A percentile compares a stretch with the other conserved stretches of the same genome.
Evolutionary conservation across 2,797 vertebrate species (phyloP).

Genomic region (Typhlichthys subterraneus): DNA sequence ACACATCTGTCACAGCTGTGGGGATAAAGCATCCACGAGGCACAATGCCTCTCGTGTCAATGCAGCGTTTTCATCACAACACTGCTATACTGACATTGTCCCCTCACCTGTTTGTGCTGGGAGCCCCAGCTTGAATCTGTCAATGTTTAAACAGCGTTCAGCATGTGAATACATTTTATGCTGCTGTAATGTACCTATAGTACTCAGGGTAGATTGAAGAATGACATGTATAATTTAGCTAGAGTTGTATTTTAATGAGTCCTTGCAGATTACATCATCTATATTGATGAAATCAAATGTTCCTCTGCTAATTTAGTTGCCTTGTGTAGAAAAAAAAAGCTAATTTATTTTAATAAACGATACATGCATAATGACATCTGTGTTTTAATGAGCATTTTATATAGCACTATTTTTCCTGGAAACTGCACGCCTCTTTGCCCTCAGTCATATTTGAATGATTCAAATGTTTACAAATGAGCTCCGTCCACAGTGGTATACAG

Average conservation of each 20-base stretch:
- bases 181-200: constrained; percentile 30
- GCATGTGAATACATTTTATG: constrained; percentile 37
- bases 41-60: too few relatives aligned
- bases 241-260: constrained; percentile 29
- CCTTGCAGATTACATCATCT: constrained; percentile 6
- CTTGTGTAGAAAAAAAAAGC: constrained; percentile 11
- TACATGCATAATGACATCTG: constrained; percentile 10
- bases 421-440: not conserved
- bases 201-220: constrained; percentile 50
- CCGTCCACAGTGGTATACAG: constrained; percentile 3
- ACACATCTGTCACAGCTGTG: too few relatives aligned
- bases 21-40: too few relatives aligned
- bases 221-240: constrained; percentile 27
- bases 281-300: constrained; percentile 5
- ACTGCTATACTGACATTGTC: constrained; percentile 7
- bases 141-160: constrained; percentile 23
- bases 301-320: not conserved
- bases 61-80: not conserved
- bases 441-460: constrained; percentile 52
- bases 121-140: constrained; percentile 12
- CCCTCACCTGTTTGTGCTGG: not conserved
- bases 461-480: constrained; percentile 38
- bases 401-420: not conserved
- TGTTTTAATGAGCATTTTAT: not conserved
- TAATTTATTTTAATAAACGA: constrained; percentile 52